Percentiles rank a stretch among this genome's conserved stretches.
Evolutionary conservation across 2,888 invertebrate species (phyloP).

Genomic region (Hemicrepidius hirtus): DNA sequence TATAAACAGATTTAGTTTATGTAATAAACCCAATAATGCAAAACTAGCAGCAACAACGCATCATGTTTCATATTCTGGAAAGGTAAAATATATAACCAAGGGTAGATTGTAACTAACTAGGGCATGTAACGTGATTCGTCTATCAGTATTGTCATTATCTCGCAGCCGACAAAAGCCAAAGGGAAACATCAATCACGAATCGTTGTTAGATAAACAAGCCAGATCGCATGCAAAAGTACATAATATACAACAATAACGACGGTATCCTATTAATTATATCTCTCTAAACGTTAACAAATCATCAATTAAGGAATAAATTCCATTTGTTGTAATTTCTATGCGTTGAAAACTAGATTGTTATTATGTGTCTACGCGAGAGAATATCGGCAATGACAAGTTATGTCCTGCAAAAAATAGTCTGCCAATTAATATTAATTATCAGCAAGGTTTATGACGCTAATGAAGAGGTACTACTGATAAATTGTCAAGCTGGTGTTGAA

Average conservation of each 20-base stretch:
- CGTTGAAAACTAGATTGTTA: too few relatives aligned
- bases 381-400: too few relatives aligned
- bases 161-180: slow-evolving; percentile 61
- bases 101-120: slow-evolving; percentile 54
- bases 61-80: slow-evolving; percentile 20
- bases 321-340: too few relatives aligned
- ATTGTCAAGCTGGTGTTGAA: too few relatives aligned
- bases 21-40: not conserved
- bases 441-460: too few relatives aligned
- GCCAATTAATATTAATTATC: too few relatives aligned
- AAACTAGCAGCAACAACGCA: not conserved
- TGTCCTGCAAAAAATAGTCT: too few relatives aligned
- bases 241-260: slow-evolving; percentile 43
- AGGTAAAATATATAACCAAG: slow-evolving; percentile 38
- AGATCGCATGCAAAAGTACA: slow-evolving; percentile 60
- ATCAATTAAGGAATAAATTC: slow-evolving; percentile 23
- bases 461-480: too few relatives aligned
- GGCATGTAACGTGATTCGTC: slow-evolving; percentile 60
- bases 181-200: slow-evolving; percentile 65
- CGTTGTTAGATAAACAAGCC: slow-evolving; percentile 61
- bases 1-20: not conserved
- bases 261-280: slow-evolving; percentile 42
- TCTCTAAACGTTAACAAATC: slow-evolving; percentile 28
- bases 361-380: too few relatives aligned
- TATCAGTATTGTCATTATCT: slow-evolving; percentile 62